phyloP scores from a whole-genome alignment of 2,113 vertebrate species.

The Typhlomys cinereus region DNA sequence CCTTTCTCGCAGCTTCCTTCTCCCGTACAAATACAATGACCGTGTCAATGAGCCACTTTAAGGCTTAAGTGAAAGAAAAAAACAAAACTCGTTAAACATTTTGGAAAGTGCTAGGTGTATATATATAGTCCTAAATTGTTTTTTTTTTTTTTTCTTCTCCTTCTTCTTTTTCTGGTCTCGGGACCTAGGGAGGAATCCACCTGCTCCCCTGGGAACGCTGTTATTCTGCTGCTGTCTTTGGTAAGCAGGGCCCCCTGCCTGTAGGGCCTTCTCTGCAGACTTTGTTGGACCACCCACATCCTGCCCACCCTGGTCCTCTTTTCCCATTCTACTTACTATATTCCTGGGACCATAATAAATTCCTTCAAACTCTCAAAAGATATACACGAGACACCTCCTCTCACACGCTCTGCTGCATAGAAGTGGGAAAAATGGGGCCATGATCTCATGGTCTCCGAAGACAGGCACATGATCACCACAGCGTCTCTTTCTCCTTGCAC shows the following conservation, averaged over 20 bases:
- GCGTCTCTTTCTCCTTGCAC: not conserved
- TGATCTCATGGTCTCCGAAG: not conserved
- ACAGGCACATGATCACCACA: not conserved
- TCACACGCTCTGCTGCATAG: not conserved
- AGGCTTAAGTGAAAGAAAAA: not conserved
- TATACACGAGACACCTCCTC: not conserved
- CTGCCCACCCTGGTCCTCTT: not conserved
- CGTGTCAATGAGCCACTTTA: not conserved
- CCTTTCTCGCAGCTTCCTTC: not conserved
- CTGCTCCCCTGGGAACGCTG: not conserved
- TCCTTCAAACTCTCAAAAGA: not conserved
- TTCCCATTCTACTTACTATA: not conserved
- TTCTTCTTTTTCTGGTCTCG: too few relatives aligned
- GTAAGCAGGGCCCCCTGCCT: not conserved
- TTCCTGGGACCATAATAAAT: not conserved
- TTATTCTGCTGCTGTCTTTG: accelerated
- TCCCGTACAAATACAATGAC: not conserved
- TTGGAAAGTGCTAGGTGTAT: not conserved
- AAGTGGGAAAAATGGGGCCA: not conserved
- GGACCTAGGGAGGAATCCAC: not conserved
- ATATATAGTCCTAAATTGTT: not conserved
- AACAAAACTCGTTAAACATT: not conserved
- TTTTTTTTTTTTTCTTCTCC: too few relatives aligned
- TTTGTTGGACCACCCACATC: not conserved
- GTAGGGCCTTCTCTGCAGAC: not conserved